Base-by-base conservation (phyloP, 2,888 invertebrate genomes). In the Epistrophe eligans region DNA sequence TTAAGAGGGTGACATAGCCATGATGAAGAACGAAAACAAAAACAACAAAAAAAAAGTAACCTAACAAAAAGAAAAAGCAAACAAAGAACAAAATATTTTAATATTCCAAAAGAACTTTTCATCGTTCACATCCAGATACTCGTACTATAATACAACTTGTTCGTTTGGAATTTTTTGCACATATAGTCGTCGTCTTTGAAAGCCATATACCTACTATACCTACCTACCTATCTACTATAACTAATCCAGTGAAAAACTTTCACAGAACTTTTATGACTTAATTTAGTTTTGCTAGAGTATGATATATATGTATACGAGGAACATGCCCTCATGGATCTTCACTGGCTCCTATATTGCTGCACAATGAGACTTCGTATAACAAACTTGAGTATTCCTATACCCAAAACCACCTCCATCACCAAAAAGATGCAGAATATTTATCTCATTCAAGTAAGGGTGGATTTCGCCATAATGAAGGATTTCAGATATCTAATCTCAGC, bases 201-300 rank as follows among this genome's bases (percentile, higher is more conserved):
- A 60, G 82, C 11, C 79, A 38, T 52, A 2, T 24, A 24, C 24
- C 1, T 24, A 24, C 24, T 24, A 24, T 24, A 24, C 24, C 24
- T 24, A 24, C n/a, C n/a, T 35, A 60, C 15, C 38, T 40, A 19
- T 19, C 6, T 60, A 38, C 17, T 32, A 57, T 35, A 66, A 83
- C 87, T 87, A 87, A 87, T 87, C 83, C 87, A 76, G 83, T 76
- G 79, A 71, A 83, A 87, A 87, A 87, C 87, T 87, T 83, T 87
- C 79, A 72, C 87, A 79, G 40, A 83, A 79, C 76, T 87, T 87
- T 87, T 87, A 87, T 76, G 87, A 72, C 87, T 87, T 87, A 87
- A 87, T 87, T 87, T 87, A 79, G 83, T 83, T 87, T 87, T 79
- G 87, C 60, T 55, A 45, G 83, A 55, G 71, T 70, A 83, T 17